Base-by-base conservation (phyloP, 2,797 vertebrate species). In the Rhinogobio ventralis region DNA sequence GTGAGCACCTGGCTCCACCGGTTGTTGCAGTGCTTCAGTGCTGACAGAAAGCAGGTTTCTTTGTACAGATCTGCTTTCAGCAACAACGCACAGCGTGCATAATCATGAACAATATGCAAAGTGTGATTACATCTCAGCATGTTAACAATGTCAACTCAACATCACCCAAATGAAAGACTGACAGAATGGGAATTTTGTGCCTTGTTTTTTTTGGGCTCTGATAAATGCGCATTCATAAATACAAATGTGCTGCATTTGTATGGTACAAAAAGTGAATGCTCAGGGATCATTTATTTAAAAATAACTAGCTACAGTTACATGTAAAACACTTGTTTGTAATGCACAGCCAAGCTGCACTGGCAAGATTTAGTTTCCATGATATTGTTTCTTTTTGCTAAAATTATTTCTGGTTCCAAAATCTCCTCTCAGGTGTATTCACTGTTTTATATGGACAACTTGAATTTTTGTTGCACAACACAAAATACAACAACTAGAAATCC, bases 91-190 rank as follows among this genome's bases (percentile, higher is more conserved):
- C 69, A 82, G 71, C 57, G 23, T 82, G 81, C 55, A 66, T 82
- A 74, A 82, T 82, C 71, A 82, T 49, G 80, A 82, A 82, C 68
- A 73, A 82, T 82, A 74, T 82, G 81, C 57, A 73, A 82, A 81
- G 57, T 72, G 53, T 82, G 80, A 82, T 82, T 82, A 45, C 36
- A 82, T 82, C 80, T 82, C 80, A 82, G 80, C 80, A 72, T 72
- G 80, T 39, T 60, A 78, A 78, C 76, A 78, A 78, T 64, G 57
- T 78, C 76, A n/a, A 78, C n/a, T 78, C 76, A 78, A 78, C 76
- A 30, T 9, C 75, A 71, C 68, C n/a, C 36, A 81, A 81, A 72
- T 73, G 51, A 82, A 82, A 82, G 51, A 82, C 36, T 72, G 51
- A 60, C 25, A 72, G 25, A 60, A 62, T 82, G 76, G 15, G 57